Base-by-base conservation (phyloP, 2,888 invertebrate species). In the Cephus sareptanus region DNA sequence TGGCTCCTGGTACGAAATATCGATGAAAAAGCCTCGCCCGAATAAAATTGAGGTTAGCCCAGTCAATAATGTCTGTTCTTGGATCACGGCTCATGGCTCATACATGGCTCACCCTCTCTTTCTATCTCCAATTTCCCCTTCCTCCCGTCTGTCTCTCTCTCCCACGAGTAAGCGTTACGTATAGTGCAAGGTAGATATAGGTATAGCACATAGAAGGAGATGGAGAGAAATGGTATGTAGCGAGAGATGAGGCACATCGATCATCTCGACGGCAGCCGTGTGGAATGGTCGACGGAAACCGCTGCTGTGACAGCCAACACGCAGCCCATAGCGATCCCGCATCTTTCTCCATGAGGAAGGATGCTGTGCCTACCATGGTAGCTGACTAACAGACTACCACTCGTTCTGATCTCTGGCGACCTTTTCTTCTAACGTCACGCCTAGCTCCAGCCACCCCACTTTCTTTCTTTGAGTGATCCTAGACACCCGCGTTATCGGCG, bases 221-320 rank as follows among this genome's bases (percentile, higher is more conserved):
- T 9, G 23, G 56, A 56, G 23, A 56, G 56, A 56, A 56, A 23
- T 23, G 56, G 56, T 56, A 56, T 56, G 23, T 56, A 56, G 56
- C 56, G 56, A 31, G 75, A 37, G 75, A 77, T 69, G 78, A 77
- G 78, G 77, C 81, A 81, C 83, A 83, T 85, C 83, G 83, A 85
- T 85, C 85, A 85, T 85, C 82, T 81, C 80, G 83, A 81, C 83
- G 81, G 81, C 75, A 77, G 79, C 80, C 81, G 77, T 81, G 83
- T 77, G 78, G 81, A 82, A 81, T 80, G 79, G 77, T 76, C 73
- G 81, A 77, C 83, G 81, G 81, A 84, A 84, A 82, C 84, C 81
- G 83, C 81, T 83, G 83, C 85, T 84, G 86, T 86, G 88, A 87
- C 88, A 86, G 85, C 82, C 83, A 83, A 87, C 87, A 88, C 84